Evolutionary conservation across 2,113 vertebrate genomes (phyloP).

Genomic region (Etheostoma cragini): DNA sequence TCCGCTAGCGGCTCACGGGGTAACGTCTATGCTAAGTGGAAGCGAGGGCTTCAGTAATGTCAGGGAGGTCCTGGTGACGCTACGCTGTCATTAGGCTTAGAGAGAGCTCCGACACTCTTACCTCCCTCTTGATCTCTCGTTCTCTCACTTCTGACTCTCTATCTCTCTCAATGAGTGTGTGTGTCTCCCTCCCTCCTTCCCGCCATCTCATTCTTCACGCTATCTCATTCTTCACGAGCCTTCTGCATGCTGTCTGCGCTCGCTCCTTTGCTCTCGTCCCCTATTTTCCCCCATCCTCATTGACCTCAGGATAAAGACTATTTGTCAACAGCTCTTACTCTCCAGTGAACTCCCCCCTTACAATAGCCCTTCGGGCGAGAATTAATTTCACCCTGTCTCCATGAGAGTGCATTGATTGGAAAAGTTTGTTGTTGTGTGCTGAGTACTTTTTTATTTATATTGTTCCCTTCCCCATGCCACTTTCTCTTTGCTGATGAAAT

Average conservation of each 20-base stretch:
- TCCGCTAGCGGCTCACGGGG: constrained; percentile 38
- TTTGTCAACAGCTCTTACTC: constrained; percentile 76
- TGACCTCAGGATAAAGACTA: constrained; percentile 67
- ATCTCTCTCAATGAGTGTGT: neutral
- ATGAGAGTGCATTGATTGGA: constrained; percentile 68
- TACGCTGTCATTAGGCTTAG: constrained; percentile 46
- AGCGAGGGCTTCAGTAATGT: constrained; percentile 56
- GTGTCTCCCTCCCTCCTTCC: neutral
- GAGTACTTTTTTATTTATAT: constrained; percentile 53
- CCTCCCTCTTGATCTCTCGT: constrained; percentile 26
- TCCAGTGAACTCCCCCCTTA: constrained; percentile 32
- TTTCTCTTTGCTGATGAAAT: constrained; percentile 54
- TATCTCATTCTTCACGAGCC: constrained; percentile 21
- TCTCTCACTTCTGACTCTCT: neutral
- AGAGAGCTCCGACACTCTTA: constrained; percentile 42
- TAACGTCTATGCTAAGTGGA: constrained; percentile 51
- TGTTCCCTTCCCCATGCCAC: constrained; percentile 36
- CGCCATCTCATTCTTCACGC: constrained; percentile 17
- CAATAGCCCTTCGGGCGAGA: constrained; percentile 55
- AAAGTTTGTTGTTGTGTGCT: constrained; percentile 66
- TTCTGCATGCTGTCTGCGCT: constrained; percentile 12
- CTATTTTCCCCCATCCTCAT: constrained; percentile 36
- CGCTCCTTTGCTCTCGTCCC: constrained; percentile 9
- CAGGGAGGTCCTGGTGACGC: constrained; percentile 52
- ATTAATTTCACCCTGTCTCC: constrained; percentile 64